A percentile compares a stretch with the other conserved stretches of the same genome.
These are phyloP conservation scores for Camponotus fellah DNA, from an alignment of 2,888 invertebrate genomes.

Conservation along the genomic window DNA sequence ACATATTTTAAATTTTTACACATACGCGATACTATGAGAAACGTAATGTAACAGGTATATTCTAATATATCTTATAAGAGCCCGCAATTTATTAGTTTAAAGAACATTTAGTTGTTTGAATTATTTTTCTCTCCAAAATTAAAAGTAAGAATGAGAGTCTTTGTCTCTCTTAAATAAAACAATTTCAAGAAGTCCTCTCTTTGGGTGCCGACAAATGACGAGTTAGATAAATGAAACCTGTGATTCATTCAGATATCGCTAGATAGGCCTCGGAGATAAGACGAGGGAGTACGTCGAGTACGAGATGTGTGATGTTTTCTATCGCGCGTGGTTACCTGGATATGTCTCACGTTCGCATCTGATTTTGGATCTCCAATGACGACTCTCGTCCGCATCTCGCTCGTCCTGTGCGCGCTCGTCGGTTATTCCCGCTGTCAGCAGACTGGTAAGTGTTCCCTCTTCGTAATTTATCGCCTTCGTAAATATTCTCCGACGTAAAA, in stretches of 20 bases:
- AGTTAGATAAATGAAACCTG: slow-evolving; percentile 17
- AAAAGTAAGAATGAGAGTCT: not conserved
- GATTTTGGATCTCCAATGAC: slow-evolving; percentile 48
- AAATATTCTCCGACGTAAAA: not conserved
- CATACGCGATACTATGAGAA: not conserved
- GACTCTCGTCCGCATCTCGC: not conserved
- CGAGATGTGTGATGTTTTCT: slow-evolving; percentile 22
- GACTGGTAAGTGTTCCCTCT: slow-evolving; percentile 55
- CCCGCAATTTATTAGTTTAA: not conserved
- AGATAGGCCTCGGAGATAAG: slow-evolving; percentile 62
- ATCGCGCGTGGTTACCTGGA: slow-evolving; percentile 28
- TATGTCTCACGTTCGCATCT: slow-evolving; percentile 3
- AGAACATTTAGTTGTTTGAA: not conserved
- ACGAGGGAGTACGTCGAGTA: slow-evolving; percentile 58
- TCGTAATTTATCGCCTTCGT: not conserved
- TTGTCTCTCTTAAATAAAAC: not conserved
- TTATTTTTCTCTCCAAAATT: not conserved
- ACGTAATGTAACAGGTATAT: not conserved
- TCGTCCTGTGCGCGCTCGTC: slow-evolving; percentile 37
- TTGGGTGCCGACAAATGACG: too few species aligned
- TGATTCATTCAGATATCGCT: slow-evolving; percentile 60
- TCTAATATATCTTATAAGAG: not conserved
- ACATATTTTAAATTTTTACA: slow-evolving; percentile 1
- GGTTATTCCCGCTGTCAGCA: slow-evolving; percentile 2
- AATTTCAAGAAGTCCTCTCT: not conserved